Evolutionary conservation across 2,113 vertebrate genomes (phyloP).

Genomic region (Paramormyrops kingsleyae): DNA sequence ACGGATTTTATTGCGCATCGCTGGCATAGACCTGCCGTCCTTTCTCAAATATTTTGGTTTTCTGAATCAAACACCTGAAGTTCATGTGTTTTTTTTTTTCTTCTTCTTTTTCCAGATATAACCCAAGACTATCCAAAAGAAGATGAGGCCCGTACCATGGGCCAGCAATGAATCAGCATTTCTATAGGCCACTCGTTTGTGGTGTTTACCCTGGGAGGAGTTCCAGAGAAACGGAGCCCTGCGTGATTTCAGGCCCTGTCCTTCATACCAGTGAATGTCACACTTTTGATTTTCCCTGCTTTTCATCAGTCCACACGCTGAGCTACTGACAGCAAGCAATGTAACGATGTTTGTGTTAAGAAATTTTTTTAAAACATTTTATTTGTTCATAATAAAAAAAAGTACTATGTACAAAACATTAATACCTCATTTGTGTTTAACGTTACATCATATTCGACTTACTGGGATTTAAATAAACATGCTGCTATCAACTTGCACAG

Average conservation of each 20-base stretch:
- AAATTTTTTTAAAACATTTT: conserved; percentile 46
- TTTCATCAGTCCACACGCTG: not conserved
- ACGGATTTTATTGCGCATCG: not conserved
- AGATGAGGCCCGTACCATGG: conserved; percentile 36
- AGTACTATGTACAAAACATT: conserved; percentile 58
- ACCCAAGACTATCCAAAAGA: conserved; percentile 60
- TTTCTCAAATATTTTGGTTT: not conserved
- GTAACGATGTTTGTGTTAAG: conserved; percentile 29
- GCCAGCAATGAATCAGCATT: not conserved
- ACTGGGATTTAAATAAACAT: conserved; percentile 32
- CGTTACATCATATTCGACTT: conserved; percentile 38
- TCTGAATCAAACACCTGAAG: not conserved
- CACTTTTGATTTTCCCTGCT: conserved; percentile 7
- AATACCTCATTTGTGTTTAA: conserved; percentile 45
- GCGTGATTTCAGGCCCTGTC: not conserved
- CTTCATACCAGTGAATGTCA: not conserved
- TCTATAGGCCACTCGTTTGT: not conserved
- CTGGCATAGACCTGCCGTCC: not conserved
- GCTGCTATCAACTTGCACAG: conserved; percentile 34
- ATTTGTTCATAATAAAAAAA: conserved; percentile 65
- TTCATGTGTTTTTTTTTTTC: conserved; percentile 28
- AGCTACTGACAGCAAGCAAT: conserved; percentile 36
- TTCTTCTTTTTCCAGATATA: conserved; percentile 53
- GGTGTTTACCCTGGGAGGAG: not conserved
- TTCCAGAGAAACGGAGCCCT: not conserved